Base-by-base conservation (phyloP, 2,888 invertebrate genomes). In the Mimas tiliae region DNA sequence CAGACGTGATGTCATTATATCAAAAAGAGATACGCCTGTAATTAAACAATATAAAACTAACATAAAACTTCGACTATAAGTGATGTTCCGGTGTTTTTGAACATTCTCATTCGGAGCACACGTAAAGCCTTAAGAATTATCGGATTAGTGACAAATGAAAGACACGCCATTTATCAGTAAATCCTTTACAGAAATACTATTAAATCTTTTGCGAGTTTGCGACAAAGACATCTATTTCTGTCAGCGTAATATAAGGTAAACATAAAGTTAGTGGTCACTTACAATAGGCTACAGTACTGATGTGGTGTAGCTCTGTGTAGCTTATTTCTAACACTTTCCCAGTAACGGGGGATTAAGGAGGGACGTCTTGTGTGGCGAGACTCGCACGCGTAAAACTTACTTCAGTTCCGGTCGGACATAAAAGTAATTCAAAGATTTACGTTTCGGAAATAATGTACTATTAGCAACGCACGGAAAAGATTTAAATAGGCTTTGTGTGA, bases 341-440 rank as follows among this genome's bases (percentile, higher is more conserved):
- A 75, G 90, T 89, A 90, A 85, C 75, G 69, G 78, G 76, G 83
- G 84, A 85, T 87, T 84, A 86, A 73, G 70, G 76, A 74, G 75
- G 71, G 75, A 73, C 91, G 75, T 81, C 89, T 87, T 92, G 92
- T 91, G 92, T 90, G 92, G 92, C 82, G 79, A 78, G 74, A 71
- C 75, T 75, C 74, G 80, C 78, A 72, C 74, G 77, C 74, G 73
- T 74, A 78, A 78, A 76, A 74, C 80, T 81, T 78, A 85, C 85
- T 87, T 89, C 88, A 86, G 84, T 79, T 84, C 67, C 68, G 70
- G 74, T 70, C 80, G 78, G 78, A 79, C 78, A 76, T 80, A 77
- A 77, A 78, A 76, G 70, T 75, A 75, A 72, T 78, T 74, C 48
- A 64, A 58, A 42, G 55, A 50, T 64, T 64, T 65, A 64, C 52